phyloP scores from a whole-genome alignment of 2,113 vertebrate species.

The Megaleporinus macrocephalus region DNA sequence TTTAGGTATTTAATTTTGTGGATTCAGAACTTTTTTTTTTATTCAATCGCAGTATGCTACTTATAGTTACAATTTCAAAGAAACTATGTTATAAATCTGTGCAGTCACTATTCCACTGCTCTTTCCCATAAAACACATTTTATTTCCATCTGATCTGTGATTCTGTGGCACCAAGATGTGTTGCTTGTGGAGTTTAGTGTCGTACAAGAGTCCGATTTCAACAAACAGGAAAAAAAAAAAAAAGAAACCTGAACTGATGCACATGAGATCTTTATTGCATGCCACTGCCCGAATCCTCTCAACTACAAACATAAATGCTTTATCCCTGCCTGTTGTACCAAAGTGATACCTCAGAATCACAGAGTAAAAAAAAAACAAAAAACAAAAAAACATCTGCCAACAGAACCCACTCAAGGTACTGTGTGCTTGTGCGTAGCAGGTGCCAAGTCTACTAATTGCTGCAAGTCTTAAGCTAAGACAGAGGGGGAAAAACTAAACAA shows the following conservation, averaged over 20 bases:
- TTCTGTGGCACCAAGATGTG: background rate
- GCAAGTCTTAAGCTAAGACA: background rate
- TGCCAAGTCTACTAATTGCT: background rate
- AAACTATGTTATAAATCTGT: no score
- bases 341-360: background rate
- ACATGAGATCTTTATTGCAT: slow-evolving; percentile 72
- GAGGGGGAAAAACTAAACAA: background rate
- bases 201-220: background rate
- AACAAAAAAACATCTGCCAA: background rate
- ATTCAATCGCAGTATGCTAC: no score
- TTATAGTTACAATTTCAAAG: no score
- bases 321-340: background rate
- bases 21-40: no score
- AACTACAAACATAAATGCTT: background rate
- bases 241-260: slow-evolving; percentile 51
- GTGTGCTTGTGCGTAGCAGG: background rate
- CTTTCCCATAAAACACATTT: background rate
- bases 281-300: slow-evolving; percentile 58
- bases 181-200: background rate
- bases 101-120: no score
- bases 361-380: background rate
- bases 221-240: slow-evolving; percentile 8
- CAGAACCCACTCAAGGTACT: background rate
- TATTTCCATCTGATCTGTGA: background rate
- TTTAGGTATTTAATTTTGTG: no score